Percentiles rank a stretch among this genome's conserved stretches.
phyloP scores from a whole-genome alignment of 1,140 invertebrate species.

The Pseudomyrmex cubaensis region DNA sequence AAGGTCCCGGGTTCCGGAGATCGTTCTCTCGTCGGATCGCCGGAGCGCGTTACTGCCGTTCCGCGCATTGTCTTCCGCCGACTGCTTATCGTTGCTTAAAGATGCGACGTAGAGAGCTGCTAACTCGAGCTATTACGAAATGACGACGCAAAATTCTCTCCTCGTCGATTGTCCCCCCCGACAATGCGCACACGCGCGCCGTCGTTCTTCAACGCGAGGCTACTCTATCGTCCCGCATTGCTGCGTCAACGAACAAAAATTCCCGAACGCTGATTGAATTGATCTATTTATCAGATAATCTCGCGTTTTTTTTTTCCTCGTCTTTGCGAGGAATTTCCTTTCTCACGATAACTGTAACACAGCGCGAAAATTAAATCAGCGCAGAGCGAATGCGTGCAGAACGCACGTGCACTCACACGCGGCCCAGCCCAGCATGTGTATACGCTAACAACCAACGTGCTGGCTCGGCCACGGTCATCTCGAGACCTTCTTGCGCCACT shows the following conservation, averaged over 20 bases:
- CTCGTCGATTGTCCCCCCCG: background rate
- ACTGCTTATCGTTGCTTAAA: background rate
- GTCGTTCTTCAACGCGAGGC: background rate
- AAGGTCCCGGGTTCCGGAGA: conserved; percentile 68
- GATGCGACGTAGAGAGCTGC: background rate
- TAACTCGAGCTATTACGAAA: conserved; percentile 20
- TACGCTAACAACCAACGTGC: conserved; percentile 31
- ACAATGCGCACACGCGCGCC: background rate
- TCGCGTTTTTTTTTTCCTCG: background rate
- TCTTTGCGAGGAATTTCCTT: conserved; percentile 24
- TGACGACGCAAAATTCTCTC: conserved; percentile 23
- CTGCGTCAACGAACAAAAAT: too few species aligned
- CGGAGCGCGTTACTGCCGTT: too few species aligned
- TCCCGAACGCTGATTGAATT: too few species aligned
- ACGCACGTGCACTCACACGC: conserved; percentile 17
- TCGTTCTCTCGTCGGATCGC: background rate
- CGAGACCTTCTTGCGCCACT: conserved; percentile 77
- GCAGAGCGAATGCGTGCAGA: conserved; percentile 14
- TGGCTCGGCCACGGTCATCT: conserved; percentile 81
- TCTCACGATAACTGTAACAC: background rate
- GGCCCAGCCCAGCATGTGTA: conserved; percentile 32
- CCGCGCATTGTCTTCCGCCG: conserved; percentile 7
- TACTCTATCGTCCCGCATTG: background rate
- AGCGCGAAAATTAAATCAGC: conserved; percentile 15
- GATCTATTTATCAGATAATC: too few species aligned